A percentile compares a stretch with the other conserved stretches of the same genome.
Conservation (phyloP, 2,888 invertebrate species). For the Bellardia bayeri region DNA sequence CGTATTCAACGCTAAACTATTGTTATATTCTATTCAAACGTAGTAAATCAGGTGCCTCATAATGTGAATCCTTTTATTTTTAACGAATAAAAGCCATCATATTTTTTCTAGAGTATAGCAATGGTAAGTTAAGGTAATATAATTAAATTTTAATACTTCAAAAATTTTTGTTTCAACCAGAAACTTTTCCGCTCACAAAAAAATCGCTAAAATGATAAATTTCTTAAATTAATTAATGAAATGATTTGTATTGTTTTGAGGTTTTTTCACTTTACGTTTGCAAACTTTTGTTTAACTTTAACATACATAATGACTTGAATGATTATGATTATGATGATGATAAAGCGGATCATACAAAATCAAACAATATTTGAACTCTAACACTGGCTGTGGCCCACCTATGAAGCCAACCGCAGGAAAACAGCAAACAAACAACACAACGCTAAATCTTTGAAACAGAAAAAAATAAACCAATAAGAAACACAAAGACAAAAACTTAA, state of each 20-base stretch:
- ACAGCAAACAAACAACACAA: conserved; percentile 37
- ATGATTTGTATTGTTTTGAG: conserved; percentile 38
- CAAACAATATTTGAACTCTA: conserved; percentile 72
- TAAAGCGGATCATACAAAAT: conserved; percentile 63
- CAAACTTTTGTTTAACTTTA: conserved; percentile 29
- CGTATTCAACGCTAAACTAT: too few relatives aligned
- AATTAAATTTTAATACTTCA: not conserved
- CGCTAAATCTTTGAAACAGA: not conserved
- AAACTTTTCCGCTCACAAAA: not conserved
- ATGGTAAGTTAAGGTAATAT: too few relatives aligned
- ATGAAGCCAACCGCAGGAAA: conserved; percentile 65
- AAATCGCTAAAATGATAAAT: conserved; percentile 37
- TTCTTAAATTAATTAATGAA: conserved; percentile 65
- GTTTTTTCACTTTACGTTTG: conserved; percentile 42
- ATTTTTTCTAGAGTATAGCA: too few relatives aligned
- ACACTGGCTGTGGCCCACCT: conserved; percentile 70
- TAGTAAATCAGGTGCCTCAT: too few relatives aligned
- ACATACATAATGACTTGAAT: conserved; percentile 19
- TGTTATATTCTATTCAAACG: too few relatives aligned
- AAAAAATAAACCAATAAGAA: conserved; percentile 25
- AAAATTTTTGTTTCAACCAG: not conserved
- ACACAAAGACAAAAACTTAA: conserved; percentile 44
- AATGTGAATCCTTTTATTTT: too few relatives aligned
- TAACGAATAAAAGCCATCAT: too few relatives aligned
- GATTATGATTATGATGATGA: conserved; percentile 54